phyloP scores from a whole-genome alignment of 2,888 invertebrate species.

The Megalurothrips usitatus region DNA sequence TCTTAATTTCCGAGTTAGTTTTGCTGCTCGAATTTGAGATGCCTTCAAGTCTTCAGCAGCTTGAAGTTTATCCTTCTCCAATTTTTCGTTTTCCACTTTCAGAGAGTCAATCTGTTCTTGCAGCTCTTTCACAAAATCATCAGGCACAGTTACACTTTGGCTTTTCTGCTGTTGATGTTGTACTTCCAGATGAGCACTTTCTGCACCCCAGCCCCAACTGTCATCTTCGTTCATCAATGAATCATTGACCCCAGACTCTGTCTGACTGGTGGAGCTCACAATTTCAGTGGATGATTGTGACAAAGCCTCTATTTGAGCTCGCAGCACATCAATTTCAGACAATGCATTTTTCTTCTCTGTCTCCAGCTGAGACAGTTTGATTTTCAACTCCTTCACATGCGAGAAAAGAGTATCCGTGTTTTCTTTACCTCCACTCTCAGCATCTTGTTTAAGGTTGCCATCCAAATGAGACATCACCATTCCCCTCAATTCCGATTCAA shows the following conservation, averaged over 20 bases:
- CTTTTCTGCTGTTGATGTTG: constrained; percentile 45
- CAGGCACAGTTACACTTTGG: constrained; percentile 40
- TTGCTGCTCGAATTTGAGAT: constrained; percentile 66
- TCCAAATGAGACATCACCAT: neutral
- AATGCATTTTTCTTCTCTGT: neutral
- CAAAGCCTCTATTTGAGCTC: neutral
- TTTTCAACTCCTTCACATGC: neutral
- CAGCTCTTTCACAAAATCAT: constrained; percentile 52
- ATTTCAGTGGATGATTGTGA: neutral
- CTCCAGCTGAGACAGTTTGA: neutral
- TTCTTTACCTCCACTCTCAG: neutral
- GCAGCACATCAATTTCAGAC: neutral
- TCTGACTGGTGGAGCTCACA: neutral
- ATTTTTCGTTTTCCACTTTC: constrained; percentile 54
- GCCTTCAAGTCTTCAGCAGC: constrained; percentile 59
- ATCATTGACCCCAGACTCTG: neutral
- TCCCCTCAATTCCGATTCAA: neutral
- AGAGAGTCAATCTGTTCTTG: constrained; percentile 57
- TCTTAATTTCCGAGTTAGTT: constrained; percentile 78
- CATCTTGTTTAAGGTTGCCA: neutral
- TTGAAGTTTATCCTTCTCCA: constrained; percentile 50
- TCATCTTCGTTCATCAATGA: constrained; percentile 47
- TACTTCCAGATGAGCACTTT: constrained; percentile 52
- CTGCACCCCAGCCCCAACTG: constrained; percentile 58
- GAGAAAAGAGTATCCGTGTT: too few relatives aligned